phyloP scores from a whole-genome alignment of 2,113 vertebrate genomes.

The Ageneiosus marmoratus region DNA sequence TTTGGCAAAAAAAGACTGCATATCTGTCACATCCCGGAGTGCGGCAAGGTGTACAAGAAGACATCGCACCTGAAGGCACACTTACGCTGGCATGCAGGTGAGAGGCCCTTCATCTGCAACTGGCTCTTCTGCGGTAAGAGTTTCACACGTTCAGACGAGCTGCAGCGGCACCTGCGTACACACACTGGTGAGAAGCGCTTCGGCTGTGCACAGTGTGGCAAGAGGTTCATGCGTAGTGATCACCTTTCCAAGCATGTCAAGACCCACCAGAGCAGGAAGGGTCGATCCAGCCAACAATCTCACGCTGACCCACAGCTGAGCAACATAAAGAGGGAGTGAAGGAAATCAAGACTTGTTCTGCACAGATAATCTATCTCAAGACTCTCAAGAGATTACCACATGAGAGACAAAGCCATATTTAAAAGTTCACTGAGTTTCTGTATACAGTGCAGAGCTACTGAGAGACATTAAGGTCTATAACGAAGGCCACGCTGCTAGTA shows the following conservation, averaged over 20 bases:
- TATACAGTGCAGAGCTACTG: neutral
- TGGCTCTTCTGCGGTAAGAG: constrained; percentile 88
- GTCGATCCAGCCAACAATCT: constrained; percentile 61
- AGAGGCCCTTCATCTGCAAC: constrained; percentile 84
- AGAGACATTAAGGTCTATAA: neutral
- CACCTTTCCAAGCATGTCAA: constrained; percentile 86
- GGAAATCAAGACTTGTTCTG: neutral
- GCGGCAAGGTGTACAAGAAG: constrained; percentile 86
- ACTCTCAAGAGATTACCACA: too few species aligned
- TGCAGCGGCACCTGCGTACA: constrained; percentile 84
- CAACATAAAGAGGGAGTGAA: constrained; percentile 79
- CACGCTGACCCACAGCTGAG: constrained; percentile 66
- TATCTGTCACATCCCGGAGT: constrained; percentile 83
- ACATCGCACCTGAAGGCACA: constrained; percentile 87
- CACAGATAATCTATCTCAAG: constrained; percentile 46
- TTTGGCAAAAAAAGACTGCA: constrained; percentile 83
- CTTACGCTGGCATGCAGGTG: constrained; percentile 85
- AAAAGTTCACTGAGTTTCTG: neutral
- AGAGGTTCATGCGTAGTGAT: constrained; percentile 84
- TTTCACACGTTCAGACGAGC: constrained; percentile 85
- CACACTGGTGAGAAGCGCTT: constrained; percentile 87
- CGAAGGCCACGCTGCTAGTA: neutral
- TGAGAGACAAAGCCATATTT: constrained; percentile 33
- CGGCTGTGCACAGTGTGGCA: constrained; percentile 82
- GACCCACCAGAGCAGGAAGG: constrained; percentile 81